Conservation (phyloP, 2,113 vertebrate genomes). For the Pitta sordida region DNA sequence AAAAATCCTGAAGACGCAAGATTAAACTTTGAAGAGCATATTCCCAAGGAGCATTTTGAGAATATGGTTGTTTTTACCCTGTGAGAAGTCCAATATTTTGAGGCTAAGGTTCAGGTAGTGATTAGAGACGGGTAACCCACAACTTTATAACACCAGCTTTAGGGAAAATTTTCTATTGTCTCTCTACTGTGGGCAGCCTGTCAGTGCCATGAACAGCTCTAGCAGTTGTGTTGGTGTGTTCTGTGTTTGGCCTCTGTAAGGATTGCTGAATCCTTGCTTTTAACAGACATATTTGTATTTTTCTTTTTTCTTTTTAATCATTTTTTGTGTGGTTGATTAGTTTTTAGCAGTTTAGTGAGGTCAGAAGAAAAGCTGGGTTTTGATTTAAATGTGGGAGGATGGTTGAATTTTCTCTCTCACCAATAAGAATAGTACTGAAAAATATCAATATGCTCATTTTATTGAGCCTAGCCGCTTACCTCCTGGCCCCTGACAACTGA, state of each 20-base stretch:
- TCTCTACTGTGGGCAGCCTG: neutral
- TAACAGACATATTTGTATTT: neutral
- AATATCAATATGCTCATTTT: neutral
- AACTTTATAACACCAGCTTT: neutral
- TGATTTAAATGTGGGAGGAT: neutral
- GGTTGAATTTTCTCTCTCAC: neutral
- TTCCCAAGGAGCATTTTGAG: neutral
- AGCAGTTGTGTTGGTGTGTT: neutral
- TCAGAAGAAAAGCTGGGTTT: neutral
- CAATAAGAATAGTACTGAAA: neutral
- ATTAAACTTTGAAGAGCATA: neutral
- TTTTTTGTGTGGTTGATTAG: too few relatives aligned
- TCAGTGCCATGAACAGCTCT: neutral
- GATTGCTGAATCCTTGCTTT: neutral
- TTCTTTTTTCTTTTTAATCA: neutral
- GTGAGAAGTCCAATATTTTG: neutral
- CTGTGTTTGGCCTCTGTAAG: neutral
- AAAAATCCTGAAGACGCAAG: neutral
- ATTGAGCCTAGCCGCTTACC: neutral
- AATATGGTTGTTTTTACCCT: neutral
- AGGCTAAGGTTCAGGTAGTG: neutral
- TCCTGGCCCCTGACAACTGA: neutral
- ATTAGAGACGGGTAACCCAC: neutral
- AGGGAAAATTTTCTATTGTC: neutral
- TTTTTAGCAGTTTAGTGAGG: neutral